Evolutionary conservation across 2,888 invertebrate genomes (phyloP), one percentile per base, ranked within the genome.

Genomic region (Ophioninae sp.): DNA sequence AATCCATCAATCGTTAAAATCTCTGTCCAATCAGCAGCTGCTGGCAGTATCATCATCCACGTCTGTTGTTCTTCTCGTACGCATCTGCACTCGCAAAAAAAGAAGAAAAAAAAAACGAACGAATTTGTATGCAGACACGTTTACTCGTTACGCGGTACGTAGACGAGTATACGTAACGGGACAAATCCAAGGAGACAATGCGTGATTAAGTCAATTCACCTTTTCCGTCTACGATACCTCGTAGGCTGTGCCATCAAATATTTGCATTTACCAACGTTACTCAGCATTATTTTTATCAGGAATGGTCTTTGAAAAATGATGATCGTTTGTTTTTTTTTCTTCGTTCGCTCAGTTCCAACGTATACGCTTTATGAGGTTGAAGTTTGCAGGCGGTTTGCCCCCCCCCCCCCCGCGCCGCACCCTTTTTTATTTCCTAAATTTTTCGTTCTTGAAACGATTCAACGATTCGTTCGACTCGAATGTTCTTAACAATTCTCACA

Each of bases 161-260:
- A 22, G 63, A 17, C 30, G 9, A 17, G n/a, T 22, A 41, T 9
- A 22, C 67, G 41, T 23, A 63, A 63, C 5, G 67, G 13, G 41
- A 20, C 44, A 22, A 67, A 37, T 39, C 39, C 5, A 39, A 41
- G n/a, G 41, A 37, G 17, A 41, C 37, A 41, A 71, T 23, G 37
- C 30, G 69, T 71, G 69, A 71, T 58, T 37, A 37, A 5, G 69
- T 58, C 22, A 71, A 71, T 71, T 71, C 20, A 5, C 30, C 37
- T 71, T 51, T 20, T 30, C 56, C 6, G n/a, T 51, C 13, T 51
- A 51, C n/a, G 22, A 56, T 37, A 58, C 30, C 23, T 51, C 22
- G 23, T 44, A 69, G n/a, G 17, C 51, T 56, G 8, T 13, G 30
- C 41, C 41, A n/a, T 69, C 9, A 56, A 69, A 69, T 69, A 69